phyloP scores from a whole-genome alignment of 2,113 vertebrate genomes.

The Nerophis lumbriciformis region DNA sequence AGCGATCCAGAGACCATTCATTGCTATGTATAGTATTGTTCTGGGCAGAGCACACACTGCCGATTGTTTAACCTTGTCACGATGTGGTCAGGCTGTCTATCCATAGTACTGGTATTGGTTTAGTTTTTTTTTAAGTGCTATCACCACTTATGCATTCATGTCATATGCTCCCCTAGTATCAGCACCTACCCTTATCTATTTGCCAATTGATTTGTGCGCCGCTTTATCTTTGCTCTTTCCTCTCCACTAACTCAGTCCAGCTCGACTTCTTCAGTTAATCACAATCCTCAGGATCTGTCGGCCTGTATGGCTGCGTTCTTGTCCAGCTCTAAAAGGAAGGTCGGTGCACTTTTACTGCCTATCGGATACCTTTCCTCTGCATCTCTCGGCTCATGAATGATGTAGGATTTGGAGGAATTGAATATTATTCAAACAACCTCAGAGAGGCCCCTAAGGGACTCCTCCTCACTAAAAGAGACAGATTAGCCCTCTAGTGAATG shows the following conservation, averaged over 20 bases:
- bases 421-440: constrained; percentile 34
- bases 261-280: constrained; percentile 32
- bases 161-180: constrained; percentile 38
- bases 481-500: constrained; percentile 40
- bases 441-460: constrained; percentile 20
- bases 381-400: constrained; percentile 36
- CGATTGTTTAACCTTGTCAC: too few relatives aligned
- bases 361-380: constrained; percentile 25
- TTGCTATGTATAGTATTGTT: too few relatives aligned
- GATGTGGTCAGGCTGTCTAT: too few relatives aligned
- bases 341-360: constrained; percentile 15
- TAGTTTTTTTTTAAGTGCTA: too few relatives aligned
- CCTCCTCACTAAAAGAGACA: constrained; percentile 20
- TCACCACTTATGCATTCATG: neutral
- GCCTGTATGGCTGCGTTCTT: constrained; percentile 10
- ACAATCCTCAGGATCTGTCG: constrained; percentile 21
- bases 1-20: too few relatives aligned
- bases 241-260: constrained; percentile 16
- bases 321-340: constrained; percentile 22
- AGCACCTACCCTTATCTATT: constrained; percentile 27
- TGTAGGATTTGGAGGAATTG: constrained; percentile 13
- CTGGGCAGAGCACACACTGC: too few relatives aligned
- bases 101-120: too few relatives aligned
- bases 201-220: constrained; percentile 32
- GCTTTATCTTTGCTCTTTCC: constrained; percentile 33